Conservation (phyloP, 2,797 vertebrate genomes). For the Channallabes apus region DNA sequence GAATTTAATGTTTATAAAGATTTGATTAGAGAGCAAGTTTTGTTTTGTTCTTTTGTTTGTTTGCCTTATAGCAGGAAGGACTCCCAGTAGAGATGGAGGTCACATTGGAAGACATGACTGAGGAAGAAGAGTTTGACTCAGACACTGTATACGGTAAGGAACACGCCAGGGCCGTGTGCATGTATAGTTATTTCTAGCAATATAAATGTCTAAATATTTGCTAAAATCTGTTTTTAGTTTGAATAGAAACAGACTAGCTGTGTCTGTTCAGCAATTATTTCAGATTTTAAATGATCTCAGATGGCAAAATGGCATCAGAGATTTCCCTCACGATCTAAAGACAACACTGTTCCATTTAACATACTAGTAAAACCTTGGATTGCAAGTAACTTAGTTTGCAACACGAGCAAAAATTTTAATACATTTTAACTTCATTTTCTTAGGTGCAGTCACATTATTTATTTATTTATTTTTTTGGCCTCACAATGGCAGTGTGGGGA, state of each 20-base stretch:
- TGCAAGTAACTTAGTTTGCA: too few relatives aligned
- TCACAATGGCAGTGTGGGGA: too few relatives aligned
- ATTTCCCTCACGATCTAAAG: too few relatives aligned
- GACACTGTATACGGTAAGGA: constrained; percentile 85
- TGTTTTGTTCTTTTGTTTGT: not conserved
- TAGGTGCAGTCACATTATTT: too few relatives aligned
- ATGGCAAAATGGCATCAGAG: too few relatives aligned
- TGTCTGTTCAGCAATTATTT: not conserved
- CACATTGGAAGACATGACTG: constrained; percentile 72
- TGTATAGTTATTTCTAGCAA: not conserved
- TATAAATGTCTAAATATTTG: not conserved
- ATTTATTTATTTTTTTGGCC: too few relatives aligned
- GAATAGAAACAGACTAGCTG: not conserved
- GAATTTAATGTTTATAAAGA: not conserved
- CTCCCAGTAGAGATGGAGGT: constrained; percentile 71
- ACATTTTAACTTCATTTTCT: too few relatives aligned
- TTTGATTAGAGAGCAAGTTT: not conserved
- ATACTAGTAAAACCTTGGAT: too few relatives aligned
- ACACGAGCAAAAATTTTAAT: too few relatives aligned
- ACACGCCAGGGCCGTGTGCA: not conserved
- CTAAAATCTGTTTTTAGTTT: not conserved
- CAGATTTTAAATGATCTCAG: not conserved
- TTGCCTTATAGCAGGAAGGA: constrained; percentile 60
- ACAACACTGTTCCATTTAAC: too few relatives aligned
- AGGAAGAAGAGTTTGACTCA: constrained; percentile 81